Base-by-base conservation (phyloP, 2,113 vertebrate species). In the Columba janthina region DNA sequence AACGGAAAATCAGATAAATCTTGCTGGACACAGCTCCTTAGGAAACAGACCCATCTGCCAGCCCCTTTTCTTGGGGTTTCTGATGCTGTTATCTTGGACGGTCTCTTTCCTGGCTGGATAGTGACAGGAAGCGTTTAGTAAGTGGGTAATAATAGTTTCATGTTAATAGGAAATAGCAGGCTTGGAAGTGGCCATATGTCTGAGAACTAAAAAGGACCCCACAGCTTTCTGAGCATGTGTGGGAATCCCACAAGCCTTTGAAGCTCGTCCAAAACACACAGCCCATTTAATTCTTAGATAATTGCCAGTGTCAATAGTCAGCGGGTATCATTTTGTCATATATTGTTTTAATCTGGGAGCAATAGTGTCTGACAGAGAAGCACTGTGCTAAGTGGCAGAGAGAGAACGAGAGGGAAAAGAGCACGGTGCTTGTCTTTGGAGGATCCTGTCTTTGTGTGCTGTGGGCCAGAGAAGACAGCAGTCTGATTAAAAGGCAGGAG, bases 331-430 rank as follows among this genome's bases (percentile, higher is more conserved):
- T 93, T 96, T 89, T 97, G 97, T 98, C 90, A 93, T 98, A 96
- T 98, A 97, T 98, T 98, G 97, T 98, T 98, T 98, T 98, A 98
- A 98, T 98, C 97, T 97, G 97, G 97, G 97, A 98, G 97, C 92
- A 90, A 87, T 67, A 91, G 94, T n/a, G 96, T 95, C 96, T 96
- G 97, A 95, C 97, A 75, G 88, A 61, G 83, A 25, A 85, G 61
- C 64, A 18, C 71, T 61, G 26, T 22, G 82, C 38, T 48, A 57
- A 89, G 69, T 21, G 69, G 46, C 40, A 24, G 80, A 36, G 69
- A 32, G 42, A 36, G 92, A 44, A 15, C 18, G 56, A 46, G 83
- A 78, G 72, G 22, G 57, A 61, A 46, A 20, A 24, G 70, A 57
- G 62, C 29, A 10, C 5, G 0, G 56, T 48, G 22, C 50, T 61